Conservation (phyloP, 2,888 invertebrate genomes). For the Tetragonula carbonaria region DNA sequence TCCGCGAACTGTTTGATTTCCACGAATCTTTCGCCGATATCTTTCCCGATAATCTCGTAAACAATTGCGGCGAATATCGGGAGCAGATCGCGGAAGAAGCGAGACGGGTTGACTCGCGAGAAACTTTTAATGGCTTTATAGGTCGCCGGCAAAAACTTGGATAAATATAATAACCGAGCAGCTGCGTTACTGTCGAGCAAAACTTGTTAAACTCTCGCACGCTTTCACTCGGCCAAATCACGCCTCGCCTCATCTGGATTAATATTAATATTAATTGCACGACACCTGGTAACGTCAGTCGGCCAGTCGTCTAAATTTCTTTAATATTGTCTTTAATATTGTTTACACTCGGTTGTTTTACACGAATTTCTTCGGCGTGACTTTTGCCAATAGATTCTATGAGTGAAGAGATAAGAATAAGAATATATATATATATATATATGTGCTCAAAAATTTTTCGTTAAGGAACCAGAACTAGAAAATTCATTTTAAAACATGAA, state of each 20-base stretch:
- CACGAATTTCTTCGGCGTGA: no score
- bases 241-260: background rate
- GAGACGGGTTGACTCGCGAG: background rate
- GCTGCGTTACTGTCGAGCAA: background rate
- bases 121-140: slow-evolving; percentile 43
- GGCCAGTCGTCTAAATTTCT: background rate
- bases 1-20: no score
- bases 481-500: no score
- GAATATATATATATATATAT: no score
- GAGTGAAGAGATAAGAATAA: no score
- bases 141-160: slow-evolving; percentile 29
- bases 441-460: no score
- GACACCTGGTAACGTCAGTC: no score
- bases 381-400: no score
- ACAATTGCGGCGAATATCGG: slow-evolving; percentile 12
- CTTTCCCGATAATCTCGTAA: background rate
- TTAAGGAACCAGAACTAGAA: no score
- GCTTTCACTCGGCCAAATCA: slow-evolving; percentile 7
- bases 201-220: slow-evolving; percentile 35
- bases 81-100: background rate
- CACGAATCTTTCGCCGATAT: background rate
- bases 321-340: background rate
- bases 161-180: slow-evolving; percentile 23
- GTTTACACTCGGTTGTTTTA: no score
- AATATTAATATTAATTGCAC: slow-evolving; percentile 15